Evolutionary conservation across 1,140 invertebrate genomes (phyloP), one percentile per base, ranked within the genome.

Genomic region (Patella vulgata): DNA sequence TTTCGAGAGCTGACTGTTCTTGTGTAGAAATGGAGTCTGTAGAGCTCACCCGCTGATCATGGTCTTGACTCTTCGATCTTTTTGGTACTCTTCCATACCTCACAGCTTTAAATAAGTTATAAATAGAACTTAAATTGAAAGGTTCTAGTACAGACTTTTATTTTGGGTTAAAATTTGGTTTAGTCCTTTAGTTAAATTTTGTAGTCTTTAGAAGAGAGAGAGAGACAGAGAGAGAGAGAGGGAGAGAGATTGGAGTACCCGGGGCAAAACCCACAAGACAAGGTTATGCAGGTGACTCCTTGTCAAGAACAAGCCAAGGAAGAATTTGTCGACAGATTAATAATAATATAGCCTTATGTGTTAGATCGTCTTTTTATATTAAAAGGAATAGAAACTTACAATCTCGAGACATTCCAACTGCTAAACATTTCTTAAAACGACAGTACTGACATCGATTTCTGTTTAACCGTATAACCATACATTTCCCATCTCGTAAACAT

Each of bases 401-500:
- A 84, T 98, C 96, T 82, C 95, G 89, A 78, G 94, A 97, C 96
- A 99, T 99, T 79, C 96, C 96, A 74, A 97, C 96, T 40, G 94
- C 92, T 40, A 98, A 87, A 86, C 96, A 98, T 91, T 99, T 99
- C 85, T 96, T 97, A 85, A 98, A 98, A 73, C 96, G 89, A 88
- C 96, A 99, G 85, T 95, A 98, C 85, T 98, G 96, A 87, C 96
- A 98, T 67, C 97, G 89, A 88, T 99, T 99, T 55, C 97, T 87
- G 86, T 97, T 99, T 64, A 98, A 88, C 74, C 96, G 88, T 80
- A 97, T 96, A 23, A 99, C 95, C 77, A 96, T 87, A 86, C 97
- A 98, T 88, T 97, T 97, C 66, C 96, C 95, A 86, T 98, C 96
- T 56, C 95, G 87, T 70, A 98, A 87, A 85, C 97, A 99, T 73